These are phyloP conservation scores for Aelia acuminata DNA, from an alignment of 2,888 invertebrate genomes.

Conservation along the genomic window DNA sequence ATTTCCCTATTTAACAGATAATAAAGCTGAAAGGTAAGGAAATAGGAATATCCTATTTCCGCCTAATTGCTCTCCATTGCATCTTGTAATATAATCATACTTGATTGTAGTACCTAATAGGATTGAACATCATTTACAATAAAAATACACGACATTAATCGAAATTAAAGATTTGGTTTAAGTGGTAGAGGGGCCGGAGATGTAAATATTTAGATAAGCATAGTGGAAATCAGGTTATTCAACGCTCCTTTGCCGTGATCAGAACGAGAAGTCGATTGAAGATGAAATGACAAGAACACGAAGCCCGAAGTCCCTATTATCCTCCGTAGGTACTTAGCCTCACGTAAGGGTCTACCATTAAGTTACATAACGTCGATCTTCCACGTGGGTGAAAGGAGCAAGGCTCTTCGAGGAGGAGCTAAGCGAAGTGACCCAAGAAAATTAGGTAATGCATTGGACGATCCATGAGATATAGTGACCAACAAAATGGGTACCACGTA, in stretches of 20 bases:
- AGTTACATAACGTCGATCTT: constrained; percentile 16
- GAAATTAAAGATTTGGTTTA: too few relatives aligned
- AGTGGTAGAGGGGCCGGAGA: background rate
- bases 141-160: too few relatives aligned
- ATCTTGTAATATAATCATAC: too few relatives aligned
- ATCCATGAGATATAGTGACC: background rate
- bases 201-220: background rate
- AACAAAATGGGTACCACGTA: too few relatives aligned
- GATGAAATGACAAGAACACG: constrained; percentile 12
- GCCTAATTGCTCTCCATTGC: too few relatives aligned
- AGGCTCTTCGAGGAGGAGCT: background rate
- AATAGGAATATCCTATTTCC: too few relatives aligned
- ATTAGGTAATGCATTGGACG: constrained; percentile 12
- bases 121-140: too few relatives aligned
- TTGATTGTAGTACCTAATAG: too few relatives aligned
- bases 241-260: background rate
- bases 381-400: constrained; percentile 42
- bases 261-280: background rate
- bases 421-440: background rate
- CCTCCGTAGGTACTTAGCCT: constrained; percentile 20
- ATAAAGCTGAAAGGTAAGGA: too few relatives aligned
- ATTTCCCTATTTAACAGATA: background rate
- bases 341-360: constrained; percentile 39
- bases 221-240: background rate
- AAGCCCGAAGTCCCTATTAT: constrained; percentile 13